These are phyloP conservation scores for Vimba vimba DNA, from an alignment of 2,113 vertebrate species.

Conservation along the genomic window DNA sequence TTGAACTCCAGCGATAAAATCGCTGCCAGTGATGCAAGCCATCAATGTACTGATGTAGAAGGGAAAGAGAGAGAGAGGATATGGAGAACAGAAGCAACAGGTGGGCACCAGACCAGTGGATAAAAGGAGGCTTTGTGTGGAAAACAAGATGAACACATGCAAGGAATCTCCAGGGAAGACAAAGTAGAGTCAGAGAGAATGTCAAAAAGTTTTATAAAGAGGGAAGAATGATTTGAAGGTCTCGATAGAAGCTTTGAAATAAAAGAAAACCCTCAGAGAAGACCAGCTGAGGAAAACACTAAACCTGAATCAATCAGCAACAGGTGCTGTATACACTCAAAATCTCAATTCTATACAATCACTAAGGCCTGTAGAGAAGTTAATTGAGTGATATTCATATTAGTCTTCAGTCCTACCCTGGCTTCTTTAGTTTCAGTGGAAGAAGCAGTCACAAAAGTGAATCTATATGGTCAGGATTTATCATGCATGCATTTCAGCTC, in stretches of 20 bases:
- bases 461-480: constrained; percentile 47
- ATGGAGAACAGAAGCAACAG: constrained; percentile 72
- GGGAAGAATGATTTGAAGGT: constrained; percentile 36
- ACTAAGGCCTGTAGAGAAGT: background rate
- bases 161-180: constrained; percentile 43
- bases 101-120: constrained; percentile 69
- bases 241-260: background rate
- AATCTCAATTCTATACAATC: background rate
- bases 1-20: background rate
- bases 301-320: background rate
- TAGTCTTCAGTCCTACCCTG: background rate
- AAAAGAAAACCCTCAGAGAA: constrained; percentile 3
- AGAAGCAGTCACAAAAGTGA: constrained; percentile 29
- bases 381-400: constrained; percentile 17
- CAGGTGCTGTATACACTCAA: background rate
- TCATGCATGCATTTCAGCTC: constrained; percentile 28
- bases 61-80: constrained; percentile 38
- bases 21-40: background rate
- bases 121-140: constrained; percentile 68
- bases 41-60: background rate
- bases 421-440: background rate
- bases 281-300: constrained; percentile 25
- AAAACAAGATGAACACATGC: constrained; percentile 64
- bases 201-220: constrained; percentile 39
- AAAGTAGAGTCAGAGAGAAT: constrained; percentile 10